Evolutionary conservation across 2,113 vertebrate species (phyloP).

Genomic region (Gopherus evgoodei): DNA sequence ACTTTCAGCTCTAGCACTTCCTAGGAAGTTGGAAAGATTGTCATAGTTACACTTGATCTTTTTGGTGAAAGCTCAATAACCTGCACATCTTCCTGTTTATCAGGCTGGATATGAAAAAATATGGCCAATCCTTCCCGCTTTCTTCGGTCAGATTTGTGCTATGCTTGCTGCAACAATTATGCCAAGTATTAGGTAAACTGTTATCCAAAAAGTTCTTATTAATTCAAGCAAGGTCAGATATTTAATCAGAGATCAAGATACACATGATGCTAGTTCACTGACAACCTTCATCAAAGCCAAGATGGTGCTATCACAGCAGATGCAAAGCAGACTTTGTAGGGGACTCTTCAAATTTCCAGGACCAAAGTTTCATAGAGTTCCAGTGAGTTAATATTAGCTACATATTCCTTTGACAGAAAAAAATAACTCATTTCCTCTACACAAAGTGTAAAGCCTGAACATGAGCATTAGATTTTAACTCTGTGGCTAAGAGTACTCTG

Average conservation of each 20-base stretch:
- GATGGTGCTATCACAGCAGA: too few relatives aligned
- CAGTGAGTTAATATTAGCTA: too few relatives aligned
- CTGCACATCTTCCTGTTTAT: neutral
- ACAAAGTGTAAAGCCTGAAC: too few relatives aligned
- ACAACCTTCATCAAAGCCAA: too few relatives aligned
- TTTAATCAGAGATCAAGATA: neutral
- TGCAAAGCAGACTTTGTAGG: too few relatives aligned
- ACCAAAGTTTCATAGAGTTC: too few relatives aligned
- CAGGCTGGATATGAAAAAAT: neutral
- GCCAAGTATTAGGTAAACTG: neutral
- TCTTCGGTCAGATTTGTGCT: neutral
- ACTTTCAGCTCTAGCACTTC: neutral
- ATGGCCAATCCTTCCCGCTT: neutral
- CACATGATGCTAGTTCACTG: neutral
- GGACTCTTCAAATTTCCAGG: too few relatives aligned
- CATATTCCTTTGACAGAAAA: too few relatives aligned
- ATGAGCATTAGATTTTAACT: too few relatives aligned
- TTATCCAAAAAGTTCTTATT: neutral
- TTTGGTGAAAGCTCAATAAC: neutral
- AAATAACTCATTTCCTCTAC: too few relatives aligned
- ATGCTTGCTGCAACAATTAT: neutral
- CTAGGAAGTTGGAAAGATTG: neutral
- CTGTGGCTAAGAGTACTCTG: too few relatives aligned
- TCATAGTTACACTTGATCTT: neutral
- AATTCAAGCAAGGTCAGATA: neutral